phyloP scores from a whole-genome alignment of 2,797 vertebrate genomes.

The Pteronotus mesoamericanus region DNA sequence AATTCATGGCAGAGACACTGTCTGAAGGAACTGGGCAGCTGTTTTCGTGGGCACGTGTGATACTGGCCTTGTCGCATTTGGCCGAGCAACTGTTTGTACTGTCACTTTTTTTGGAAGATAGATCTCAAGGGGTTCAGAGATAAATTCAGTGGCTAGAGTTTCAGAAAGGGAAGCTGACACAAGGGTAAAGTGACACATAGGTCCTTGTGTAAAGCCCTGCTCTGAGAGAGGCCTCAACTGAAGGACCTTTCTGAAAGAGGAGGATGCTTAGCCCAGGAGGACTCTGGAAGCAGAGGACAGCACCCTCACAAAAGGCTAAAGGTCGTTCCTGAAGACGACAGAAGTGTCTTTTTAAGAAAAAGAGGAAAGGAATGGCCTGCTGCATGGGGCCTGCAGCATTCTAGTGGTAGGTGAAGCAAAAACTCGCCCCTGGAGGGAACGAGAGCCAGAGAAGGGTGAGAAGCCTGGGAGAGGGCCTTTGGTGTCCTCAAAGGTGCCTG shows the following conservation, averaged over 20 bases:
- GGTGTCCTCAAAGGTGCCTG: not conserved
- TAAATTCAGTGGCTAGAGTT: not conserved
- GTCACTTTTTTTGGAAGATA: not conserved
- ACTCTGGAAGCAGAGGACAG: accelerated
- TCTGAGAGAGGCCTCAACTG: not conserved
- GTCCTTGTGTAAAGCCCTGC: not conserved
- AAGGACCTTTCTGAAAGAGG: not conserved
- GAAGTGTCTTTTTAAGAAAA: not conserved
- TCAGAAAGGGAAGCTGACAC: not conserved
- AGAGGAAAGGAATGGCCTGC: accelerated
- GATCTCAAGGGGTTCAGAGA: not conserved
- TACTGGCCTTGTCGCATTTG: accelerated
- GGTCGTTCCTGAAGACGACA: not conserved
- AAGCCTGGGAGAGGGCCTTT: accelerated
- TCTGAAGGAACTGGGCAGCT: not conserved
- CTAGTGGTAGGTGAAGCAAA: no score
- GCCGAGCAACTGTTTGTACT: not conserved
- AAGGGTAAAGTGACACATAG: not conserved
- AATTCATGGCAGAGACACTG: not conserved
- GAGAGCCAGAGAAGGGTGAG: not conserved
- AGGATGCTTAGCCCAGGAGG: accelerated
- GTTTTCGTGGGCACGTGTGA: accelerated
- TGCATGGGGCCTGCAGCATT: accelerated
- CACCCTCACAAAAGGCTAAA: no score
- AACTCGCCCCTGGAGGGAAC: accelerated